phyloP scores from a whole-genome alignment of 2,113 vertebrate species.

The Malurus alboscapulatus region DNA sequence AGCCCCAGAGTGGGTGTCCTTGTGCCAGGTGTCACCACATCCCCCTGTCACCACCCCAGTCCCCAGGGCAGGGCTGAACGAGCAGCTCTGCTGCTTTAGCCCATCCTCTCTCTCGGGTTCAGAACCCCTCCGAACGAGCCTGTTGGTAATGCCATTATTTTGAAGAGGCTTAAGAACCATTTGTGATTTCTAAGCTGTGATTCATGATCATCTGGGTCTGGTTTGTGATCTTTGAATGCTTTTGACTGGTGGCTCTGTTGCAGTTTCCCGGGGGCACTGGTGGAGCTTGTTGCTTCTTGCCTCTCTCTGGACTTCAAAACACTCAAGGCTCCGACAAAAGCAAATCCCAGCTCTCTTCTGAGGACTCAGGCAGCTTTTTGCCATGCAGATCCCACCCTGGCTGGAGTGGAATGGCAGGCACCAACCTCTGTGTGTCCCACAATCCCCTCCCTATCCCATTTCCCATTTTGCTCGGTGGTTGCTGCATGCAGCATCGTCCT shows the following conservation, averaged over 20 bases:
- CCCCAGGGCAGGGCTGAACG: background rate
- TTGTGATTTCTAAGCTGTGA: background rate
- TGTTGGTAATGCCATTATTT: conserved; percentile 20
- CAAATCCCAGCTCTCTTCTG: background rate
- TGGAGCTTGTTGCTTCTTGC: conserved; percentile 19
- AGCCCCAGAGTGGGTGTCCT: background rate
- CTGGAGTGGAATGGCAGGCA: background rate
- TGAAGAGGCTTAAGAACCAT: background rate
- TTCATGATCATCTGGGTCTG: conserved; percentile 51
- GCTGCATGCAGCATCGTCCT: background rate
- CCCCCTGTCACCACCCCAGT: background rate
- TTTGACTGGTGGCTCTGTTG: conserved; percentile 25
- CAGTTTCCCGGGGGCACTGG: background rate
- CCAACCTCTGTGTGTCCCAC: background rate
- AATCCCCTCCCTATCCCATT: background rate
- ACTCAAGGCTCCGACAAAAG: conserved; percentile 6
- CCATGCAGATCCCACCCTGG: background rate
- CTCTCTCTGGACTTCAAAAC: background rate
- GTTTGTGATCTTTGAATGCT: conserved; percentile 44
- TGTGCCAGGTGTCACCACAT: background rate
- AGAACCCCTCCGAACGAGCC: background rate
- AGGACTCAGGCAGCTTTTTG: background rate
- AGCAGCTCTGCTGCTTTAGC: background rate
- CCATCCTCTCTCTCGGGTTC: background rate
- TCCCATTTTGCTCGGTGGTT: background rate